These are phyloP conservation scores for Alentia gelatinosa DNA, from an alignment of 2,888 invertebrate species.

Conservation along the genomic window DNA sequence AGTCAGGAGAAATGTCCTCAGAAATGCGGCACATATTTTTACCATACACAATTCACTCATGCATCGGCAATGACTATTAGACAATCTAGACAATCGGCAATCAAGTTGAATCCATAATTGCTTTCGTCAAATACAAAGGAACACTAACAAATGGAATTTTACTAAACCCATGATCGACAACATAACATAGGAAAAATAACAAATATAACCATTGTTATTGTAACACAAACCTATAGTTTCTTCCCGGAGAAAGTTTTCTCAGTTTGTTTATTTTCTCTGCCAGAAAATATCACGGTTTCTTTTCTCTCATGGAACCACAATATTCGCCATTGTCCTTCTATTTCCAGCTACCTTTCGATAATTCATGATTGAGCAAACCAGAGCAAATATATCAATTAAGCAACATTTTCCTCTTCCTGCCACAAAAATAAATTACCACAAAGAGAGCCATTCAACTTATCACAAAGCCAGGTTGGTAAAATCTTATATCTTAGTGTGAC, in stretches of 20 bases:
- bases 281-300: not conserved
- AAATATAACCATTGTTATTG: not conserved
- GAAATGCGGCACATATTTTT: not conserved
- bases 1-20: not conserved
- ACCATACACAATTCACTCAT: not conserved
- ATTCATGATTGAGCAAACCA: not conserved
- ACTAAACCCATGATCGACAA: not conserved
- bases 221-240: not conserved
- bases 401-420: not conserved
- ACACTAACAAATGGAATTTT: not conserved
- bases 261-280: no score
- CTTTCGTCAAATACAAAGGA: not conserved
- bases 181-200: not conserved
- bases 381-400: not conserved
- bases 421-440: no score
- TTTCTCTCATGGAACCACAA: not conserved
- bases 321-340: conserved; percentile 4
- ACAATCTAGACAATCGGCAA: not conserved
- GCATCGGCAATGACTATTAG: no score
- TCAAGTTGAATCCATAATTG: not conserved
- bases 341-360: no score
- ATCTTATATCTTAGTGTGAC: no score
- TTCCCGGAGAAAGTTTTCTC: no score
- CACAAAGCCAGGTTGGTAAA: no score
- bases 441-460: no score